Base-by-base conservation (phyloP, 2,888 invertebrate genomes). In the Sicus ferrugineus region DNA sequence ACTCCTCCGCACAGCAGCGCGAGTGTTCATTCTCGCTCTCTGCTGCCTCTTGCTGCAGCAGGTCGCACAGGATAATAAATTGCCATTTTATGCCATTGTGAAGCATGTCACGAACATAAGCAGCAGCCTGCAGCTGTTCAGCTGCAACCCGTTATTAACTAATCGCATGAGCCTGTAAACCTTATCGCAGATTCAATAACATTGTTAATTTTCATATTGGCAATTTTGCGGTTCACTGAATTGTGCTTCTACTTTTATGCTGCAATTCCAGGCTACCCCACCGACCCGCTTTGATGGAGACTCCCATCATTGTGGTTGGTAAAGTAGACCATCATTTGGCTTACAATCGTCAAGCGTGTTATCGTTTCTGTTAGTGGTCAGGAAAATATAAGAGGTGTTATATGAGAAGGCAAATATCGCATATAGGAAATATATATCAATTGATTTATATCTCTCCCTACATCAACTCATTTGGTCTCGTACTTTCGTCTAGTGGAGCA, bases 41-140 rank as follows among this genome's bases (percentile, higher is more conserved):
- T 46, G 16, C 11, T 46, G 16, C 5, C 26, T 26, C 14, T 16
- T 11, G 54, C 2, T 16, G 19, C 34, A 34, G 21, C 58, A 59
- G 34, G 23, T 9, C 46, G 56, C 30, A 28, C 66, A 58, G 58
- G 26, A 42, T 66, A 66, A 66, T 66, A 66, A 66, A 66, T 58
- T 42, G 21, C 56, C 46, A 26, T 30, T 66, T 66, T 66, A 42
- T 66, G 56, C 42, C 66, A 66, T 66, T 66, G 38, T 66, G 58
- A 66, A 54, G 66, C 66, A 38, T 58, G 66, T 66, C 66, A 66
- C 30, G 66, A 56, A 42, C 66, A 66, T 50, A 52, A 38, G 65
- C 52, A 54, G 65, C 54, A 65, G 65, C 5, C 50, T 31, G 52
- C 64, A 64, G 64, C 50, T 31, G 26, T 48, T 21, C 30, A n/a